Evolutionary conservation across 2,113 vertebrate genomes (phyloP).

Genomic region (Poicephalus meyeri): DNA sequence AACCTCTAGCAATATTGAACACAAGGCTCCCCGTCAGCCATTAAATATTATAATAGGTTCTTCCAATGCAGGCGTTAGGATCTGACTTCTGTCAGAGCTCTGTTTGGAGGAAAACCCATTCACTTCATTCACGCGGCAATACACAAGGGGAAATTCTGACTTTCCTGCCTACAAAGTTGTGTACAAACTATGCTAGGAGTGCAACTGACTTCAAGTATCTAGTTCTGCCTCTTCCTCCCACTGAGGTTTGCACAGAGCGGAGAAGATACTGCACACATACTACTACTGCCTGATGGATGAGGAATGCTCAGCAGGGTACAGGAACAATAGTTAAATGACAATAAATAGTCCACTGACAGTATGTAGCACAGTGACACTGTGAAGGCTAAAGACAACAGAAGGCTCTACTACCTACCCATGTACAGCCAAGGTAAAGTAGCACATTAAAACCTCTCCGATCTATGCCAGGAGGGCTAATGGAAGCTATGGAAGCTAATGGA

Average conservation of each 20-base stretch:
- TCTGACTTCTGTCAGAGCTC: background rate
- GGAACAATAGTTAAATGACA: background rate
- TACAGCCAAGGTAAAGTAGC: background rate
- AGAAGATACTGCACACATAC: background rate
- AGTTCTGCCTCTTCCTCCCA: background rate
- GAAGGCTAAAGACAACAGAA: background rate
- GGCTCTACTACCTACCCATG: background rate
- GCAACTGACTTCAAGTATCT: background rate
- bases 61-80: background rate
- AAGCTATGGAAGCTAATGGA: background rate
- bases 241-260: background rate
- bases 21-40: background rate
- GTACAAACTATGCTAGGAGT: background rate
- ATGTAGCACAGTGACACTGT: background rate
- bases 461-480: background rate
- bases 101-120: background rate
- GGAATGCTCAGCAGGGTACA: background rate
- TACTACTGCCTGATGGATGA: background rate
- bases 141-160: background rate
- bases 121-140: background rate
- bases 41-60: background rate
- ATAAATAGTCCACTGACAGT: background rate
- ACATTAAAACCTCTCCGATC: rapidly evolving
- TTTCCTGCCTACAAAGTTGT: background rate
- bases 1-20: background rate